Base-by-base conservation (phyloP, 2,797 vertebrate species). In the Melanitta fusca region DNA sequence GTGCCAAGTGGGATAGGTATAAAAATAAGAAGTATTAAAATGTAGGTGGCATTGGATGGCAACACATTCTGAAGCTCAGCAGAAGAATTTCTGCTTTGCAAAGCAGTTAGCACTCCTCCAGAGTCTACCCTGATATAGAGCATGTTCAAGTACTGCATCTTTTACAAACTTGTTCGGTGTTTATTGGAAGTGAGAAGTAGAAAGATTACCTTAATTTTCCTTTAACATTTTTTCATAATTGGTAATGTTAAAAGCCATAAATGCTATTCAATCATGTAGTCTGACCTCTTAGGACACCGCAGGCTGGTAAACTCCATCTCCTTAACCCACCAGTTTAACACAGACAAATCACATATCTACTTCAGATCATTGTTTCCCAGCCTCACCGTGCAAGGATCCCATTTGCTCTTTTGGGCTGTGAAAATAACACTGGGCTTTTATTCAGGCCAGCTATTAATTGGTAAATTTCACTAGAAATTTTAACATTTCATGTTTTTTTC, bases 321-420 rank as follows among this genome's bases (percentile, higher is more conserved):
- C 7, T 47, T 83, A 7, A 4, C n/a, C 28, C n/a, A 5, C 32
- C 10, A 0, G 2, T 75, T 82, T 54, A 54, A 22, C 13, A 4
- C 7, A 17, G 9, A 1, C 39, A 36, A 49, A 22, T 51, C 74
- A 39, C 21, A 8, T 24, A 16, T 3, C 43, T 47, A 6, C 53
- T 79, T 77, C 39, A 61, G 27, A 39, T 73, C 19, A 3, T 41
- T 45, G 62, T 43, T 83, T 24, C 54, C 34, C 22, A 66, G 0
- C 36, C 65, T 66, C 3, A 0, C 8, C 2, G 0, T 72, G 8
- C 38, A 57, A 73, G 45, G 30, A 62, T 51, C 38, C 78, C 24
- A 41, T 47, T 54, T 32, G 3, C 10, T 77, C n/a, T n/a, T 94
- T 83, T 34, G 41, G 22, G 3, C 62, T 51, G 2, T 39, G 45